Percentiles rank a stretch among this genome's conserved stretches.
Conservation (phyloP, 2,888 invertebrate genomes). For the Leucoma salicis region DNA sequence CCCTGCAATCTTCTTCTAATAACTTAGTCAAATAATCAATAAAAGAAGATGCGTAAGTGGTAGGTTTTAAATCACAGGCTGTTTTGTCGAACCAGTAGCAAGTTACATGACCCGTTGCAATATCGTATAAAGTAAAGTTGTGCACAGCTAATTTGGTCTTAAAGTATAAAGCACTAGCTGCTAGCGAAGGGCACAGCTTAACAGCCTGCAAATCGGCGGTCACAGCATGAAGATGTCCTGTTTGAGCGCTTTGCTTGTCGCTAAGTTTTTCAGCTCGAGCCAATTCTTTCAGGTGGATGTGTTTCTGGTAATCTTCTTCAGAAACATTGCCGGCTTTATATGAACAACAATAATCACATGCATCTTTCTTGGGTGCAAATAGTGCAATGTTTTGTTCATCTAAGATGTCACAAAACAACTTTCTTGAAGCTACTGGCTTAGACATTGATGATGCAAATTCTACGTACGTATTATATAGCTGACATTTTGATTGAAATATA, state of each 20-base stretch:
- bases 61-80: slow-evolving; percentile 26
- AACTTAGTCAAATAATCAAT: slow-evolving; percentile 29
- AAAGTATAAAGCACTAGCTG: no score
- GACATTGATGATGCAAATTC: slow-evolving; percentile 16
- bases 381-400: slow-evolving; percentile 19
- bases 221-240: slow-evolving; percentile 22
- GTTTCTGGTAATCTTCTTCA: slow-evolving; percentile 16
- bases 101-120: neutral
- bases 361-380: neutral
- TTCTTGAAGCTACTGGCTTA: slow-evolving; percentile 26
- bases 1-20: slow-evolving; percentile 19
- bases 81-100: neutral
- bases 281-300: neutral
- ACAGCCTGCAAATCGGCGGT: slow-evolving; percentile 38
- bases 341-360: slow-evolving; percentile 27
- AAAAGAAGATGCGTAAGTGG: slow-evolving; percentile 33
- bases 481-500: slow-evolving; percentile 25
- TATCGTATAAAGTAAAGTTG: neutral
- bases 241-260: slow-evolving; percentile 31
- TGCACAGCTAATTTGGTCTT: no score
- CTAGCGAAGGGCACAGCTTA: slow-evolving; percentile 30
- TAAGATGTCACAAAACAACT: slow-evolving; percentile 27
- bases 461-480: slow-evolving; percentile 26
- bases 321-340: slow-evolving; percentile 27
- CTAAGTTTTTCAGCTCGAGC: neutral